These are phyloP conservation scores for Struthio camelus DNA, from an alignment of 2,113 vertebrate species.

Conservation along the genomic window DNA sequence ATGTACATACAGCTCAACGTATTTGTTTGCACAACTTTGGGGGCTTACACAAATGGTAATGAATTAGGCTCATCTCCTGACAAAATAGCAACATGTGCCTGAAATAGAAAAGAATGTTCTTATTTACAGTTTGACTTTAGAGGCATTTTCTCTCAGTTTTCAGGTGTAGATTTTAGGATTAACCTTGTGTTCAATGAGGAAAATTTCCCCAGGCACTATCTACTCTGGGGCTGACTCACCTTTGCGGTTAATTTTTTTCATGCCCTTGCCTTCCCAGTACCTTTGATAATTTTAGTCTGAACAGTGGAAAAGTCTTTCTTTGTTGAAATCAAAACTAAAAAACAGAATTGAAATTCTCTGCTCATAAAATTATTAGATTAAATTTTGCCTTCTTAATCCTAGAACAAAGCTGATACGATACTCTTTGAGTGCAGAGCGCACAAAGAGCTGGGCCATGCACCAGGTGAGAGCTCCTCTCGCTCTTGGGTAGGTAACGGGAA, in stretches of 20 bases:
- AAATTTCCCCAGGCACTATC: conserved; percentile 36
- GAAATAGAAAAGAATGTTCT: background rate
- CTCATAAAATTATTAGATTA: conserved; percentile 28
- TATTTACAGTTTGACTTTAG: conserved; percentile 12
- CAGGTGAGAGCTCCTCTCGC: conserved; percentile 54
- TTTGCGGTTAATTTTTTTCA: conserved; percentile 26
- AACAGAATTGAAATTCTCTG: background rate
- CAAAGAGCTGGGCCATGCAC: conserved; percentile 62
- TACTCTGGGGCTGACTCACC: conserved; percentile 33
- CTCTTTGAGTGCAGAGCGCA: conserved; percentile 71
- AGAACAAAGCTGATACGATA: conserved; percentile 17
- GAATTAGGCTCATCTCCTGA: background rate
- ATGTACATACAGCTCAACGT: background rate
- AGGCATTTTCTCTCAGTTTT: background rate
- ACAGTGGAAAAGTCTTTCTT: conserved; percentile 4
- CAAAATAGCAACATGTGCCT: background rate
- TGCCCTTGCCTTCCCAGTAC: background rate
- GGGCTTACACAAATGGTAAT: background rate
- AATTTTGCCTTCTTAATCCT: conserved; percentile 43
- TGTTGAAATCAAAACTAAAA: background rate
- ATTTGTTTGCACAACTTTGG: background rate
- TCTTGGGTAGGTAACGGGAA: conserved; percentile 65
- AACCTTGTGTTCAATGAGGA: conserved; percentile 30
- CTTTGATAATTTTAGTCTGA: conserved; percentile 27
- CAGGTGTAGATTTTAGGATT: conserved; percentile 24